Evolutionary conservation across 2,888 invertebrate genomes (phyloP).

Genomic region (Ornithoptera priamus): DNA sequence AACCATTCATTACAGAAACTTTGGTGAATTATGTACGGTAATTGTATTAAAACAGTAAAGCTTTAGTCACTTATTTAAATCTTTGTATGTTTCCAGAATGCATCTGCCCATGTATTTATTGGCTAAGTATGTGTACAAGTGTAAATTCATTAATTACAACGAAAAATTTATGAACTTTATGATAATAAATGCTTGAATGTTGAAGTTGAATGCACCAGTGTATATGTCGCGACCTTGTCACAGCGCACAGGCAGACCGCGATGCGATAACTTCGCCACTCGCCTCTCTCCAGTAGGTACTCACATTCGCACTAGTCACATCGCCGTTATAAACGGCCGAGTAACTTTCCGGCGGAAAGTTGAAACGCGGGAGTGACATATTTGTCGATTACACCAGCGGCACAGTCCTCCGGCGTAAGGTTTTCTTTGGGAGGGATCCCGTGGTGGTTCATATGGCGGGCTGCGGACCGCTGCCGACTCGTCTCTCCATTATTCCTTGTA

Average conservation of each 20-base stretch:
- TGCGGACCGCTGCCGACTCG: slow-evolving; percentile 42
- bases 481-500: slow-evolving; percentile 59
- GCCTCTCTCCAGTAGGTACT: slow-evolving; percentile 50
- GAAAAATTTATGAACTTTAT: slow-evolving; percentile 8
- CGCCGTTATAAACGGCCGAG: slow-evolving; percentile 65
- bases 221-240: slow-evolving; percentile 58
- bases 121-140: background rate
- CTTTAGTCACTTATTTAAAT: background rate
- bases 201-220: slow-evolving; percentile 69
- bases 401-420: slow-evolving; percentile 24
- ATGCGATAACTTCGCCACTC: slow-evolving; percentile 51
- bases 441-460: slow-evolving; percentile 41
- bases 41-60: background rate
- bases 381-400: slow-evolving; percentile 30
- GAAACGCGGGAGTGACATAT: slow-evolving; percentile 60
- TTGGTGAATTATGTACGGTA: background rate
- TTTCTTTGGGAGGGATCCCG: slow-evolving; percentile 27
- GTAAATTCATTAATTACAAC: background rate
- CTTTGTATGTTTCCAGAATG: background rate
- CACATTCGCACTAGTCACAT: slow-evolving; percentile 60
- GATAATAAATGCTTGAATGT: slow-evolving; percentile 39
- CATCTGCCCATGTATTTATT: background rate
- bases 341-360: slow-evolving; percentile 72
- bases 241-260: slow-evolving; percentile 53
- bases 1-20: too few species aligned